Evolutionary conservation across 2,888 invertebrate species (phyloP), one percentile per base, ranked within the genome.

Genomic region (Drosophila infuscata): DNA sequence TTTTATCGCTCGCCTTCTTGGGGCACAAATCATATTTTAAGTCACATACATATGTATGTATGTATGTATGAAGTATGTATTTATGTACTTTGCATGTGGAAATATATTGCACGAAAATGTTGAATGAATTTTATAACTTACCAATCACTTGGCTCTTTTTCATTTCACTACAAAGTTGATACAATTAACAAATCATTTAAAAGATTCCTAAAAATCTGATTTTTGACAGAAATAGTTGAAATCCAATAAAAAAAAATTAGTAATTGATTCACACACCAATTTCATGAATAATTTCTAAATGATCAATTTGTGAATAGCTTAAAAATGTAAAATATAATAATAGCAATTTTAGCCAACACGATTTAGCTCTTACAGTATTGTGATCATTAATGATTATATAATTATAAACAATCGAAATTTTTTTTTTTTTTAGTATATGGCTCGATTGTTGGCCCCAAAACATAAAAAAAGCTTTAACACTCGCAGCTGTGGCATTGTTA

Each of bases 401-500:
- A 59, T 75, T 79, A 59, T 69, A 68, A 66, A 70, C 65, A 73
- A 61, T 65, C 61, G 29, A 57, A 53, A 33, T 33, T 36, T 35
- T 58, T 70, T 35, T 58, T 70, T 30, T 70, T 30, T 11, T 11
- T 58, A 36, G 7, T 29, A 29, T 17, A 38, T 29, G n/a, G 17
- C 17, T 56, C 53, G 41, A 52, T 32, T 52, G 30, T 41, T 70
- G 53, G 33, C 12, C 30, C 71, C 57, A 57, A 57, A 25, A 46
- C 15, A 15, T 4, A 65, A n/a, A 54, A n/a, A 63, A 74, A 70
- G 56, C 57, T 70, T 49, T 56, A 72, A 46, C 51, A 70, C 65
- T 69, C 65, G 79, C 81, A 82, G 82, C 76, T 81, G 63, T 56
- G 70, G 53, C 56, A 71, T 66, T 64, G 64, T 49, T 65, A 52